Evolutionary conservation across 2,113 vertebrate genomes (phyloP).

Genomic region (Barnardius zonarius): DNA sequence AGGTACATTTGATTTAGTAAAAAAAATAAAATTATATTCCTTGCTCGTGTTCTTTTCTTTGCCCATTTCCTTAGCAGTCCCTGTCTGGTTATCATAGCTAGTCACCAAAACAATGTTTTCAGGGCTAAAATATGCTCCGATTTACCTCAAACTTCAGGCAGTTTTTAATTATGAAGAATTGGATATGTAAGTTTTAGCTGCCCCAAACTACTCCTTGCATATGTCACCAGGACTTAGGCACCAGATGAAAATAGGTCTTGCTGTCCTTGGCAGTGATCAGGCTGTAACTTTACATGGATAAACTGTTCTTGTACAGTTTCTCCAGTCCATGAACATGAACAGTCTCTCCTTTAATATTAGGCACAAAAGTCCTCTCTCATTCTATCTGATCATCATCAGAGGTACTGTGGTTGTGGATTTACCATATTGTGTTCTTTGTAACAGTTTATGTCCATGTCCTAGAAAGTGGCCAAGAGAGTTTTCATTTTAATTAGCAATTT

Average conservation of each 20-base stretch:
- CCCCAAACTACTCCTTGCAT: not conserved
- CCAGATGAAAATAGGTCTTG: not conserved
- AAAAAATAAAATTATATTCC: not conserved
- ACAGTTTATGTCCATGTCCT: not conserved
- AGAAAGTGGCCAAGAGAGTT: not conserved
- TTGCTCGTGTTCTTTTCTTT: not conserved
- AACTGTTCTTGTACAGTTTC: slow-evolving; percentile 13
- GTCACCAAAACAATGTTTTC: not conserved
- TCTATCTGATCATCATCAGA: not conserved
- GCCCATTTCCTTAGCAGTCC: not conserved
- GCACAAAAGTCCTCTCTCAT: not conserved
- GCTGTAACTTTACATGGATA: not conserved
- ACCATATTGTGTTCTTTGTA: not conserved
- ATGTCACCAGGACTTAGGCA: not conserved
- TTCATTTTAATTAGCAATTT: not conserved
- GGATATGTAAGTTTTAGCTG: not conserved
- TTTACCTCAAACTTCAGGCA: not conserved
- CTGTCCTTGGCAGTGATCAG: not conserved
- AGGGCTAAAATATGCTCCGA: not conserved
- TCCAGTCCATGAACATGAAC: not conserved
- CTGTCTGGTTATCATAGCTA: not conserved
- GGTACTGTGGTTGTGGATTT: not conserved
- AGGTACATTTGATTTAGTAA: not conserved
- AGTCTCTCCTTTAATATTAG: not conserved
- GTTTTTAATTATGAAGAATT: not conserved